Conservation (phyloP, 2,888 invertebrate genomes). For the Onchidella celtica region DNA sequence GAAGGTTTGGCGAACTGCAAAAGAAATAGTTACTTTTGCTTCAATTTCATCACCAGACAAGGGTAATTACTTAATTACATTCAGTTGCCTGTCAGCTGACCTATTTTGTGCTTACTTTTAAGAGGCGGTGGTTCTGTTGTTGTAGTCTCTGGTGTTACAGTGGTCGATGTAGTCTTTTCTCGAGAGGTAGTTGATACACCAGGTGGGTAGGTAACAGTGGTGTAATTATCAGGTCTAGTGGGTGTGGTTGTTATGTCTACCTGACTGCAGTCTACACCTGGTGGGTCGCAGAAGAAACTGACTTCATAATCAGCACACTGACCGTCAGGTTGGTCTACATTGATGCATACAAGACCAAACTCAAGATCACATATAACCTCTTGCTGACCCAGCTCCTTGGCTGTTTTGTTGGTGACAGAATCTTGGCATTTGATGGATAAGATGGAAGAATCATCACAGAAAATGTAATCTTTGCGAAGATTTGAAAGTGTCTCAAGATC, state of each 20-base stretch:
- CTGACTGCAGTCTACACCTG: conserved; percentile 38
- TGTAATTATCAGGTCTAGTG: neutral
- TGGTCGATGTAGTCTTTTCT: neutral
- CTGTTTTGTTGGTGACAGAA: conserved; percentile 10
- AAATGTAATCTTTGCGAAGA: conserved; percentile 5
- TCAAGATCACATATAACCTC: conserved; percentile 13
- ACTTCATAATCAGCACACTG: conserved; percentile 58
- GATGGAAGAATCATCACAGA: conserved; percentile 18
- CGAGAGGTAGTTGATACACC: too few species aligned
- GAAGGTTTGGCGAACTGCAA: too few species aligned
- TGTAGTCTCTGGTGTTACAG: neutral
- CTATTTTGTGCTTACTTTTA: too few species aligned
- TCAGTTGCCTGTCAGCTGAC: too few species aligned
- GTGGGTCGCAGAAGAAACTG: conserved; percentile 56
- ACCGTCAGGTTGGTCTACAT: conserved; percentile 5
- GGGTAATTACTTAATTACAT: too few species aligned
- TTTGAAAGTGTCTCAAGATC: conserved; percentile 7
- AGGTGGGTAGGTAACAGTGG: neutral
- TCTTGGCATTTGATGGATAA: conserved; percentile 20
- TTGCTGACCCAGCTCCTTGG: conserved; percentile 24
- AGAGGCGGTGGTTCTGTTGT: too few species aligned
- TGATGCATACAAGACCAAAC: conserved; percentile 4
- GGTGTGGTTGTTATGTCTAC: neutral
- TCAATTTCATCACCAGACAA: too few species aligned
- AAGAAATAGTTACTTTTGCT: too few species aligned